Evolutionary conservation across 2,113 vertebrate genomes (phyloP), one percentile per base, ranked within the genome.

Genomic region (Chloebia gouldiae): DNA sequence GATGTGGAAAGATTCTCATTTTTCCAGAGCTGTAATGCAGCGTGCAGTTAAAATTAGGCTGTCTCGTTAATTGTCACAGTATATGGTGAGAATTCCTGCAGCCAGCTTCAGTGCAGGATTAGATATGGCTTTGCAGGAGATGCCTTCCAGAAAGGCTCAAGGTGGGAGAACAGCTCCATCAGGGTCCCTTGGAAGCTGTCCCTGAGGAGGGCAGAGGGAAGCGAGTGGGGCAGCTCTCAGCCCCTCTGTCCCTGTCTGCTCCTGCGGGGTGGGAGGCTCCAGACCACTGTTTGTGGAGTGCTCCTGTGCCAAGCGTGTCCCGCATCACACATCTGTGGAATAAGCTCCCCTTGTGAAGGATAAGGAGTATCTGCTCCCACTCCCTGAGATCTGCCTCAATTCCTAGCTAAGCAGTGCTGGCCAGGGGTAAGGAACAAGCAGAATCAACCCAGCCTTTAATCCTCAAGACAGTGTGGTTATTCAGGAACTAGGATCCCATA

Each of bases 31-130:
- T 81, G 83, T 92, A 95, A 90, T 71, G 92, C 82, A 92, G 90
- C 9, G 0, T 93, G 88, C 87, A 90, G 92, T 88, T 92, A 94
- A 90, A 95, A 96, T 96, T 85, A 94, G 85, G 85, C 85, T 81
- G 84, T 44, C 81, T 86, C 2, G n/a, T 92, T 96, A 91, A 95
- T 92, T 78, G 90, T 59, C 63, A 37, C 57, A 91, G 90, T 49
- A 16, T 49, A 27, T 47, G 39, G 81, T 63, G 47, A 92, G 75
- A 91, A 95, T 59, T 47, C 83, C 88, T 92, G 94, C 88, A 90
- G 88, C 33, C 83, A 84, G 87, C 85, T 66, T 90, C 94, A 91
- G 86, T 49, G 78, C 61, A 82, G 66, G 86, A 91, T 95, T 93
- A 66, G 95, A 27, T 37, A 66, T 19, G 70, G 63, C 89, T 95